These are phyloP conservation scores for Apis cerana DNA, from an alignment of 1,140 invertebrate species.

Conservation along the genomic window DNA sequence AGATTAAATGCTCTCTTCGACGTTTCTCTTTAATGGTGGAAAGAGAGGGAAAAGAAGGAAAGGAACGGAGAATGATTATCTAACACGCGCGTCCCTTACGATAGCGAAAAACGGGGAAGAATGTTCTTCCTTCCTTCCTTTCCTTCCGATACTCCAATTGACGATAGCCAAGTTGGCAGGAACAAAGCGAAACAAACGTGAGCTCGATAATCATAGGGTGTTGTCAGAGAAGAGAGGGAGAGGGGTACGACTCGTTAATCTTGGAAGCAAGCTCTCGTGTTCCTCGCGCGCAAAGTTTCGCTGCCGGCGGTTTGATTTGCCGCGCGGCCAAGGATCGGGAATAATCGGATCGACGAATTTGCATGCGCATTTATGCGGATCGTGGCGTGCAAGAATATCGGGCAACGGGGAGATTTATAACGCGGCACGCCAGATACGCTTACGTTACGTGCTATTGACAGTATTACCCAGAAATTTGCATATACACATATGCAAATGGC, in stretches of 20 bases:
- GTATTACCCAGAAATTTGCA: conserved; percentile 39
- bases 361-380: conserved; percentile 12
- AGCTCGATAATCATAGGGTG: neutral
- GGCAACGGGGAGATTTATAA: conserved; percentile 23
- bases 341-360: conserved; percentile 24
- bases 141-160: no score
- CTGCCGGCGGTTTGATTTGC: neutral
- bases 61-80: no score
- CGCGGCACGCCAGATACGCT: conserved; percentile 6
- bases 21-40: no score
- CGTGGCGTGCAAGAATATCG: conserved; percentile 17
- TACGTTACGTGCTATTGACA: conserved; percentile 39
- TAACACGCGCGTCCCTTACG: no score
- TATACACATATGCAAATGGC: conserved; percentile 43
- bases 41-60: no score
- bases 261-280: neutral
- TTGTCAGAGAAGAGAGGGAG: neutral
- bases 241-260: conserved; percentile 26
- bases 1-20: no score
- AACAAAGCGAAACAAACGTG: neutral
- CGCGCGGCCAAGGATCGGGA: neutral
- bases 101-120: no score
- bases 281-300: neutral
- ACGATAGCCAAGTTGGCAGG: no score
- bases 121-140: no score